A percentile compares a stretch with the other conserved stretches of the same genome.
These are phyloP conservation scores for Parascotia fuliginaria DNA, from an alignment of 2,888 invertebrate genomes.

Conservation along the genomic window DNA sequence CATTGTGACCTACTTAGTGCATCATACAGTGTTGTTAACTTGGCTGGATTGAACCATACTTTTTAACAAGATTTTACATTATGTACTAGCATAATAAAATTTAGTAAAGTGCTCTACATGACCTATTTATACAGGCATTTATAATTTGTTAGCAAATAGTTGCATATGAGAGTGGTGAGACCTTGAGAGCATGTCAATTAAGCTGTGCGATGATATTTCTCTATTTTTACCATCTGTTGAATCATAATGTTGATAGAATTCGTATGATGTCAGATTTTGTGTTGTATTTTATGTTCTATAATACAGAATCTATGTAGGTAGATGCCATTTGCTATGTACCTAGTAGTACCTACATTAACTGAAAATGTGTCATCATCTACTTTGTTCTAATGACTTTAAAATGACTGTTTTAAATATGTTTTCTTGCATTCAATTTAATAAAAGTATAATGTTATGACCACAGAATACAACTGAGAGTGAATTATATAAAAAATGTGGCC, in stretches of 20 bases:
- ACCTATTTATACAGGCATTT: too few species aligned
- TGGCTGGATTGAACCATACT: conserved; percentile 32
- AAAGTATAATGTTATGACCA: conserved; percentile 1
- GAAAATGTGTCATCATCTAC: conserved; percentile 11
- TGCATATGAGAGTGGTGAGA: conserved; percentile 26
- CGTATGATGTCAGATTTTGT: conserved; percentile 62
- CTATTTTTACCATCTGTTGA: conserved; percentile 59
- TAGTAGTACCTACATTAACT: conserved; percentile 9
- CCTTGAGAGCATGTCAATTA: conserved; percentile 61
- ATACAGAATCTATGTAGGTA: conserved; percentile 42
- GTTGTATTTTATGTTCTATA: conserved; percentile 28
- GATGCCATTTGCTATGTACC: too few species aligned
- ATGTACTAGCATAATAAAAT: too few species aligned
- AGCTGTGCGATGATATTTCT: conserved; percentile 56
- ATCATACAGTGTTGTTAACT: conserved; percentile 20
- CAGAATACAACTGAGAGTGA: conserved; percentile 26
- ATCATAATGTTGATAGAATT: conserved; percentile 57
- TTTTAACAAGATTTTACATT: too few species aligned
- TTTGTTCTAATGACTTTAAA: conserved; percentile 5
- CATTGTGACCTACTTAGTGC: conserved; percentile 37
- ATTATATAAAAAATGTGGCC: conserved; percentile 31
- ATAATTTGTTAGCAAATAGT: background rate
- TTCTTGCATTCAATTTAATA: background rate
- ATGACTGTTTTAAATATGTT: conserved; percentile 1
- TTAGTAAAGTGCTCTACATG: too few species aligned